phyloP scores from a whole-genome alignment of 23 tunicate species.

The Trididemnum miniatum region DNA sequence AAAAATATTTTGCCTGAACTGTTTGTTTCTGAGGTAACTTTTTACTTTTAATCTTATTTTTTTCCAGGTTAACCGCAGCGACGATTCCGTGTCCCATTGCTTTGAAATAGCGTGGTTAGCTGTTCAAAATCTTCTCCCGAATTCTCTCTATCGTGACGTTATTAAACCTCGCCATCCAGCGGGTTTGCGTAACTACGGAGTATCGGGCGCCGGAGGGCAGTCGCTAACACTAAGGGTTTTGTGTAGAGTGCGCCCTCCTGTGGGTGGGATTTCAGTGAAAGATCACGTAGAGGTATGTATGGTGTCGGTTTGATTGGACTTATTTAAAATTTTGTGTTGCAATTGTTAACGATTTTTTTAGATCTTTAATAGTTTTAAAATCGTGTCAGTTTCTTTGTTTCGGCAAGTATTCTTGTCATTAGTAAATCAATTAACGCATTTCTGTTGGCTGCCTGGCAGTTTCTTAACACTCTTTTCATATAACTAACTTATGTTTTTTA shows the following conservation, averaged over 20 bases:
- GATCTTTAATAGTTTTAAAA: no score
- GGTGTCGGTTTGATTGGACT: not conserved
- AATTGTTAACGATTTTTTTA: not conserved
- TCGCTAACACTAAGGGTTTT: conserved; percentile 74
- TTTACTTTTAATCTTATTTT: no score
- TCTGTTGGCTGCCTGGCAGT: no score
- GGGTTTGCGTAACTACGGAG: conserved; percentile 50
- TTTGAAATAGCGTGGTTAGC: conserved; percentile 87
- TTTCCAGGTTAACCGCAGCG: conserved; percentile 89
- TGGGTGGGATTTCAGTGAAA: conserved; percentile 96
- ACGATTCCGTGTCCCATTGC: conserved; percentile 79
- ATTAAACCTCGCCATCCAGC: conserved; percentile 74
- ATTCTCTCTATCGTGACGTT: conserved; percentile 81
- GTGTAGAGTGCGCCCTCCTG: conserved; percentile 93
- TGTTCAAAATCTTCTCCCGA: conserved; percentile 86
- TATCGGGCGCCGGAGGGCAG: conserved; percentile 76
- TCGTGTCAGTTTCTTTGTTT: no score
- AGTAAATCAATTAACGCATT: no score
- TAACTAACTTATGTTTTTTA: no score
- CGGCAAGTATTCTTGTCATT: no score
- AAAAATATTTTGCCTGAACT: no score
- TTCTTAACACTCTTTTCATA: no score
- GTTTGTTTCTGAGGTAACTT: no score
- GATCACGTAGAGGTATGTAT: conserved; percentile 88
- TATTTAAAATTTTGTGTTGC: not conserved